Evolutionary conservation across 2,113 vertebrate genomes (phyloP).

Genomic region (Gymnorhina tibicen): DNA sequence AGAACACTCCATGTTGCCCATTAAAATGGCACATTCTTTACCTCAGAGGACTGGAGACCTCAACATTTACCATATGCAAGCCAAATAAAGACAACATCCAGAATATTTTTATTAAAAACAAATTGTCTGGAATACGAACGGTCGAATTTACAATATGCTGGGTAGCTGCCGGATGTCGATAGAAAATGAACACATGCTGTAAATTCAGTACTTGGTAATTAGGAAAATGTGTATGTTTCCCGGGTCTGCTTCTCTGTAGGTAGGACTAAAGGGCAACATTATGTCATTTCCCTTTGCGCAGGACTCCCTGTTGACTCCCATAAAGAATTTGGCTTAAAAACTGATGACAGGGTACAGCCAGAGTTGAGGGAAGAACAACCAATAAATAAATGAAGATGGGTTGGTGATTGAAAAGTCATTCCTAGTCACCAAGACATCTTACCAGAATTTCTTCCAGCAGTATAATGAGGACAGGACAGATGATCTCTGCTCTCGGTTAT

Average conservation of each 20-base stretch:
- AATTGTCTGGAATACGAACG: neutral
- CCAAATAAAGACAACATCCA: conserved; percentile 9
- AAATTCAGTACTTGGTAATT: conserved; percentile 34
- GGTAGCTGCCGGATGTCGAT: conserved; percentile 32
- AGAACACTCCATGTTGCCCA: neutral
- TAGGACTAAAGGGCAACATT: conserved; percentile 42
- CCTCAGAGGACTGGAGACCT: neutral
- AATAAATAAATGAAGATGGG: conserved; percentile 43
- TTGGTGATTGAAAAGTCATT: neutral
- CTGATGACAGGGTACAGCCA: conserved; percentile 25
- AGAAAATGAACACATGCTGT: conserved; percentile 33
- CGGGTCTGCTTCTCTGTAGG: conserved; percentile 48
- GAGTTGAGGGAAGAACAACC: neutral
- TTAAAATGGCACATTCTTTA: conserved; percentile 7
- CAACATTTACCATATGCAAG: neutral
- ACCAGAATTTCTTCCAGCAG: neutral
- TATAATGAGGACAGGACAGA: neutral
- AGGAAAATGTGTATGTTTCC: conserved; percentile 25
- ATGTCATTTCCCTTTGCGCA: conserved; percentile 64
- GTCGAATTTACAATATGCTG: neutral
- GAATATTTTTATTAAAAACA: conserved; percentile 38
- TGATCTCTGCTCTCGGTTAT: neutral
- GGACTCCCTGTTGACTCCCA: conserved; percentile 45
- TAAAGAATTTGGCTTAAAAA: conserved; percentile 32
- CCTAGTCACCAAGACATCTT: neutral